A percentile compares a stretch with the other conserved stretches of the same genome.
These are phyloP conservation scores for Ellobius talpinus DNA, from an alignment of 2,113 vertebrate genomes.

Conservation along the genomic window DNA sequence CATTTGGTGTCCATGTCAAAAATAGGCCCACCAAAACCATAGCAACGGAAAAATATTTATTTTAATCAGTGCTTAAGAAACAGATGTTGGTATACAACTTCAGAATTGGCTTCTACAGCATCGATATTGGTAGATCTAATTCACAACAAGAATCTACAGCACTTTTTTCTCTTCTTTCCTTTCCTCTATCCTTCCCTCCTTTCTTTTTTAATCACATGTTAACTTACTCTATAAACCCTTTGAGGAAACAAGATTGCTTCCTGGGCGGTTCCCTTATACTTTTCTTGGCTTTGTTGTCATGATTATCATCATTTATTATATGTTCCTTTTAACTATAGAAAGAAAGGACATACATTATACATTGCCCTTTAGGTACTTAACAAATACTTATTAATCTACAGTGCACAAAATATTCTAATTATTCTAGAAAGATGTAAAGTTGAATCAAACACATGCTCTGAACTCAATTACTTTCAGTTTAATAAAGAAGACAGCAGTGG, in stretches of 20 bases:
- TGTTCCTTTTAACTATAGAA: constrained; percentile 37
- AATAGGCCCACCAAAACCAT: constrained; percentile 68
- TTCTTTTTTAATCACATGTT: background rate
- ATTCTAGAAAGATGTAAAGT: constrained; percentile 44
- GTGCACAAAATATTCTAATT: background rate
- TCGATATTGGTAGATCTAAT: constrained; percentile 55
- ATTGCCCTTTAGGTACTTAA: constrained; percentile 8
- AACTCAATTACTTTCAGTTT: background rate
- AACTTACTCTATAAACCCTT: constrained; percentile 57
- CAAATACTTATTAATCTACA: constrained; percentile 15
- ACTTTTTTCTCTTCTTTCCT: accelerated
- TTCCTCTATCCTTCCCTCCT: background rate
- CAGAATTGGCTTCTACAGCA: background rate
- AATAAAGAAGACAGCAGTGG: background rate
- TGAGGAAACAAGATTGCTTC: constrained; percentile 67
- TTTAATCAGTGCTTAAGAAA: constrained; percentile 74
- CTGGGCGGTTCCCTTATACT: constrained; percentile 42
- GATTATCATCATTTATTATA: constrained; percentile 37
- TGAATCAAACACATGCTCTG: background rate
- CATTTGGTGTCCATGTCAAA: constrained; percentile 47
- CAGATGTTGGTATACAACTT: constrained; percentile 50
- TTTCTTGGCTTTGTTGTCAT: constrained; percentile 25
- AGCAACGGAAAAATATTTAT: constrained; percentile 64
- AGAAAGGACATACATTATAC: background rate
- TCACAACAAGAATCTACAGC: background rate